These are phyloP conservation scores for Cardiocondyla obscurior DNA, from an alignment of 1,140 invertebrate genomes.

Conservation along the genomic window DNA sequence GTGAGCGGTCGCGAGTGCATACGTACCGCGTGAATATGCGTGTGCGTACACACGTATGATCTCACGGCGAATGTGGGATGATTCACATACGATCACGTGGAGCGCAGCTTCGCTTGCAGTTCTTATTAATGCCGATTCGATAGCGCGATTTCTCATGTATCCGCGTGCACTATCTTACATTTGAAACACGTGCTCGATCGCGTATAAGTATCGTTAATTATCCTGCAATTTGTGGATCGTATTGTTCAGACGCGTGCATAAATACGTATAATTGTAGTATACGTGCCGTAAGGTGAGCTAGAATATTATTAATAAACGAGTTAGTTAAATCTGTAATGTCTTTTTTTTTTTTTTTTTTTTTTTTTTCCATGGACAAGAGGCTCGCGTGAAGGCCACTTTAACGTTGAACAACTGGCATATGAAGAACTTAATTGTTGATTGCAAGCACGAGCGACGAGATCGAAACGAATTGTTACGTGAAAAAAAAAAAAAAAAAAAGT, in stretches of 20 bases:
- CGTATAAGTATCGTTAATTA: constrained; percentile 45
- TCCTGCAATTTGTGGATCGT: constrained; percentile 50
- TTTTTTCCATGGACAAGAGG: too few species aligned
- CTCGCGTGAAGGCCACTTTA: background rate
- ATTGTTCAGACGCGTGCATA: constrained; percentile 50
- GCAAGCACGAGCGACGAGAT: background rate
- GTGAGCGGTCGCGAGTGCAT: background rate
- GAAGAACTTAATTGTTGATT: constrained; percentile 2
- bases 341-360: too few species aligned
- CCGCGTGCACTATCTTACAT: background rate
- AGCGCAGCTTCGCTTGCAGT: background rate
- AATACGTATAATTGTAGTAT: constrained; percentile 58
- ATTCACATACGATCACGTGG: constrained; percentile 1
- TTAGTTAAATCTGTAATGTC: constrained; percentile 57
- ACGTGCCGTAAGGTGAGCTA: constrained; percentile 18
- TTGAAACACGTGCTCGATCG: constrained; percentile 21
- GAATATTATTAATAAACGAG: constrained; percentile 62
- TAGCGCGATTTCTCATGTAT: constrained; percentile 29
- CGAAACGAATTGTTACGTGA: background rate
- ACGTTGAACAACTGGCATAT: background rate
- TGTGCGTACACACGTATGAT: background rate
- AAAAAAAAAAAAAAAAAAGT: too few species aligned
- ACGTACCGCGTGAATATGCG: too few species aligned
- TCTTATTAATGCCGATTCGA: constrained; percentile 46
- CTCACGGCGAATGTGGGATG: constrained; percentile 2